Conservation (phyloP, 2,888 invertebrate species). For the Gastracanthus pulcherrimus region DNA sequence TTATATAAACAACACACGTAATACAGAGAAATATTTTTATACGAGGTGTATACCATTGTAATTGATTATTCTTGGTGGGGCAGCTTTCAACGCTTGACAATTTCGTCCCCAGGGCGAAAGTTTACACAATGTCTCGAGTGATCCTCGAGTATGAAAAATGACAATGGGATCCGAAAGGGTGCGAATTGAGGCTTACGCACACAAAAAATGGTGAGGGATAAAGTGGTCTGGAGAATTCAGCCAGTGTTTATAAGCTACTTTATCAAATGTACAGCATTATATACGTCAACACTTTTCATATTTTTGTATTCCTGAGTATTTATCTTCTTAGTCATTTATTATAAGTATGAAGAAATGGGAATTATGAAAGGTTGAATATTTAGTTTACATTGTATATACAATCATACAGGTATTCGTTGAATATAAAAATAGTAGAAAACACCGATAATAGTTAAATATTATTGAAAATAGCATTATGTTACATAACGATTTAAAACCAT, state of each 20-base stretch:
- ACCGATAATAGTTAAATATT: too few species aligned
- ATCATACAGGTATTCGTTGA: too few species aligned
- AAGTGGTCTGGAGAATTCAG: neutral
- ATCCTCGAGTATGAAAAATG: conserved; percentile 19
- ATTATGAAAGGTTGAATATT: neutral
- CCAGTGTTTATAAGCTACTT: neutral
- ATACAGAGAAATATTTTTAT: neutral
- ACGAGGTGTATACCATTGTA: neutral
- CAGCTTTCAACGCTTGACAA: neutral
- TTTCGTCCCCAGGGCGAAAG: neutral
- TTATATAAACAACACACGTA: too few species aligned
- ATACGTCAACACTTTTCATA: neutral
- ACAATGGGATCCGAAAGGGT: conserved; percentile 19
- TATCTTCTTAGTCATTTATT: neutral
- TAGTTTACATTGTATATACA: too few species aligned
- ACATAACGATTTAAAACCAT: too few species aligned
- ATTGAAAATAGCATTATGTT: too few species aligned
- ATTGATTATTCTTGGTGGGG: neutral
- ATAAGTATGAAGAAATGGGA: too few species aligned
- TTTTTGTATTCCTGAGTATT: neutral
- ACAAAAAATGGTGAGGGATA: neutral
- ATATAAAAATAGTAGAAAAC: too few species aligned
- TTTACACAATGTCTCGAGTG: conserved; percentile 29
- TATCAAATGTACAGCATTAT: neutral
- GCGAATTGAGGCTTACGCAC: neutral